Percentiles rank a stretch among this genome's conserved stretches.
phyloP scores from a whole-genome alignment of 2,797 vertebrate genomes.

The Schizopygopsis pylzovi region DNA sequence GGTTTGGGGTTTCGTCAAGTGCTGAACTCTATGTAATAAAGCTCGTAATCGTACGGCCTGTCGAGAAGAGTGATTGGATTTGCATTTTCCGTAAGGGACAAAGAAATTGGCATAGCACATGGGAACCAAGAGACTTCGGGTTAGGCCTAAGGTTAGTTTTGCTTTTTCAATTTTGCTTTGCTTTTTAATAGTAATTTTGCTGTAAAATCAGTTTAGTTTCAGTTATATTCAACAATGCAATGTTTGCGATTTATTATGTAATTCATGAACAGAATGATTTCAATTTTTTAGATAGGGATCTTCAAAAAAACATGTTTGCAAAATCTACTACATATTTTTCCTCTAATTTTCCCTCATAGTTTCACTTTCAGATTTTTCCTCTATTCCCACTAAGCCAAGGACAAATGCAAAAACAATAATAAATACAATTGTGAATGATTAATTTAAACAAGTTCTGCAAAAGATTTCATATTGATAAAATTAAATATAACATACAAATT shows the following conservation, averaged over 20 bases:
- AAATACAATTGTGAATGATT: no score
- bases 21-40: background rate
- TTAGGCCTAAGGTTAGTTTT: background rate
- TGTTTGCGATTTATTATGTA: background rate
- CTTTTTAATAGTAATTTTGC: background rate
- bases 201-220: background rate
- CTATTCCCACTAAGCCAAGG: no score
- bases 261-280: background rate
- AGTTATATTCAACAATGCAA: background rate
- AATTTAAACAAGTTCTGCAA: no score
- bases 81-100: background rate
- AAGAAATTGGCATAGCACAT: background rate
- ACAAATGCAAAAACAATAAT: no score
- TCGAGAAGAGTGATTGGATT: background rate
- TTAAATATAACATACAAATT: no score
- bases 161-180: background rate
- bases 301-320: no score
- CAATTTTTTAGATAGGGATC: no score
- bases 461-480: no score
- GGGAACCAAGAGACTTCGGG: background rate
- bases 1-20: background rate
- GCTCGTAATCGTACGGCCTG: background rate
- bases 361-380: no score
- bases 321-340: no score
- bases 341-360: no score